phyloP scores from a whole-genome alignment of 35 echinoderm and acorn worm species.

The Ophioderma brevispina region DNA sequence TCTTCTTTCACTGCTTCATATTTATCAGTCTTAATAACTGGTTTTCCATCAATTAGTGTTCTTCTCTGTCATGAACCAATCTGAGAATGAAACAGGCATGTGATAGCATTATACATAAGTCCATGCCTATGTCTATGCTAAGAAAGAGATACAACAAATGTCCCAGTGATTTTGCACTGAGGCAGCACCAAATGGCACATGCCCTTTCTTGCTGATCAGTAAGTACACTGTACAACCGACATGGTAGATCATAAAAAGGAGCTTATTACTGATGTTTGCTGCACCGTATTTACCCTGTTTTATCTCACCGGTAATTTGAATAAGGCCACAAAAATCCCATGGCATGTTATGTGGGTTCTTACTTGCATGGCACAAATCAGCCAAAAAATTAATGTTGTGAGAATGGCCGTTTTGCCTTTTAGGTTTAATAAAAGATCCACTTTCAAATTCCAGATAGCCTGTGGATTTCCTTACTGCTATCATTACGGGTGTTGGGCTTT shows the following conservation, averaged over 20 bases:
- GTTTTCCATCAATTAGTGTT: constrained; percentile 90
- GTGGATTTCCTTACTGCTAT: not conserved
- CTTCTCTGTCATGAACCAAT: constrained; percentile 86
- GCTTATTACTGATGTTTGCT: too few relatives aligned
- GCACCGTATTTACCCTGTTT: too few relatives aligned
- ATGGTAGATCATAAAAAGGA: too few relatives aligned
- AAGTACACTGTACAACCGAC: too few relatives aligned
- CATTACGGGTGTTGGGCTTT: not conserved
- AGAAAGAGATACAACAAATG: not conserved
- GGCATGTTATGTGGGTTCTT: too few relatives aligned
- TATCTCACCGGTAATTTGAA: too few relatives aligned
- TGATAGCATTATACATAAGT: not conserved
- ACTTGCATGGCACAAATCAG: too few relatives aligned
- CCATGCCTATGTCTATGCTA: not conserved
- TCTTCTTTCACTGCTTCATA: constrained; percentile 78
- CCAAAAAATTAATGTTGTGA: too few relatives aligned
- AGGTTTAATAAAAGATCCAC: not conserved
- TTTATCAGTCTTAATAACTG: constrained; percentile 69
- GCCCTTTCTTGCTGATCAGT: not conserved
- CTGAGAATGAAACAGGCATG: constrained; percentile 28
- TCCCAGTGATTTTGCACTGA: not conserved
- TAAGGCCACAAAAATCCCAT: too few relatives aligned
- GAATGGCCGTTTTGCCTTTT: too few relatives aligned
- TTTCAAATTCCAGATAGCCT: not conserved
- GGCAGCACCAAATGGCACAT: not conserved